Percentiles rank a stretch among this genome's conserved stretches.
phyloP scores from a whole-genome alignment of 2,888 invertebrate species.

The Octodonta nipae region DNA sequence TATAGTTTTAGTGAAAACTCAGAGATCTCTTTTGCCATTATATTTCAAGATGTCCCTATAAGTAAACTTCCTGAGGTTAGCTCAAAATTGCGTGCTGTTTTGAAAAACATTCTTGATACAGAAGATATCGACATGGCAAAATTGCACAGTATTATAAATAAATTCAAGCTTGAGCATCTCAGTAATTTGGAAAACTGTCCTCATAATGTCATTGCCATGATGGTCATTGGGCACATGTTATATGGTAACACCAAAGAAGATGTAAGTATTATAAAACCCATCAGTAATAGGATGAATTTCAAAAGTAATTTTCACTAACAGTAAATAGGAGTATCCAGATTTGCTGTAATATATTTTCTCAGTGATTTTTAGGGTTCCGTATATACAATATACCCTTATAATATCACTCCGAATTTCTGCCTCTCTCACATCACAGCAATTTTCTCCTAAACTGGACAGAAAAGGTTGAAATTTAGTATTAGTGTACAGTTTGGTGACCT shows the following conservation, averaged over 20 bases:
- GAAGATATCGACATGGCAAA: conserved; percentile 61
- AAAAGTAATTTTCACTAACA: conserved; percentile 6
- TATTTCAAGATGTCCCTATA: conserved; percentile 62
- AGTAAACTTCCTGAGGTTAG: conserved; percentile 51
- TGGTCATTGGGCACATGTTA: conserved; percentile 69
- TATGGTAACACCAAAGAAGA: conserved; percentile 63
- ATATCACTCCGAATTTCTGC: too few species aligned
- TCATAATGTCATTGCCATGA: conserved; percentile 61
- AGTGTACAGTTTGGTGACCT: too few species aligned
- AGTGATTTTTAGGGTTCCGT: too few species aligned
- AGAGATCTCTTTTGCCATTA: conserved; percentile 53
- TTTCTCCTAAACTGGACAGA: too few species aligned
- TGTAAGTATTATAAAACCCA: conserved; percentile 42
- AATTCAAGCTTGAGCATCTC: conserved; percentile 53
- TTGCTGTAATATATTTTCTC: too few species aligned
- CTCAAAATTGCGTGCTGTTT: conserved; percentile 39
- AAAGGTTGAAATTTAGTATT: too few species aligned
- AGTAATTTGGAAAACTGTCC: conserved; percentile 64
- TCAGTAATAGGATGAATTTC: background rate
- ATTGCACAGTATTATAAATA: conserved; percentile 57
- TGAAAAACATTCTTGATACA: conserved; percentile 37
- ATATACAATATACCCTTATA: too few species aligned
- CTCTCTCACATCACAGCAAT: too few species aligned
- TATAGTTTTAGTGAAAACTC: conserved; percentile 62
- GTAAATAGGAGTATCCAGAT: too few species aligned